phyloP scores from a whole-genome alignment of 1,140 invertebrate genomes.

The Ooceraea biroi region DNA sequence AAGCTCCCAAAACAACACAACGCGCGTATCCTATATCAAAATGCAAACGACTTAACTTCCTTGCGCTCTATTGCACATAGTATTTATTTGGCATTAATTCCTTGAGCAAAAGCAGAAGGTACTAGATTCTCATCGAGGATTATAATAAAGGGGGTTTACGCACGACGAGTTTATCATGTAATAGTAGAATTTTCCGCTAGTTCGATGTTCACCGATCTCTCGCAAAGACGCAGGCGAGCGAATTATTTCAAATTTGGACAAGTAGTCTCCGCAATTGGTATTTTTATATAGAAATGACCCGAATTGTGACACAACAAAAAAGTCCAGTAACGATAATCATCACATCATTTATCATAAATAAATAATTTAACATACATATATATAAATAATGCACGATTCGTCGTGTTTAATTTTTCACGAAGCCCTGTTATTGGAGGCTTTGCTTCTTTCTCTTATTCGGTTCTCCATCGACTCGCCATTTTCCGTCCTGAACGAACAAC shows the following conservation, averaged over 20 bases:
- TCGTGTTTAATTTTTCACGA: conserved; percentile 31
- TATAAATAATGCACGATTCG: conserved; percentile 10
- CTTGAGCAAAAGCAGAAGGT: conserved; percentile 74
- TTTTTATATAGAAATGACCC: neutral
- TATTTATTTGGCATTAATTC: conserved; percentile 47
- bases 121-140: conserved; percentile 65
- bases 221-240: neutral
- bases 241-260: neutral
- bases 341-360: neutral
- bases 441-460: neutral
- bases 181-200: conserved; percentile 38
- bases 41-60: conserved; percentile 35
- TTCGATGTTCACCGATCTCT: conserved; percentile 17
- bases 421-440: neutral
- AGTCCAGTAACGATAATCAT: conserved; percentile 7
- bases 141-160: conserved; percentile 39
- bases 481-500: conserved; percentile 36
- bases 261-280: neutral
- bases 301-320: neutral
- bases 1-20: conserved; percentile 20
- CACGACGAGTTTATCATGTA: conserved; percentile 26
- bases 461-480: neutral
- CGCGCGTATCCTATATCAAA: conserved; percentile 32
- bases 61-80: conserved; percentile 42
- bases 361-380: conserved; percentile 1